Conservation (phyloP, 1,140 invertebrate genomes). For the Drosophila nasuta region DNA sequence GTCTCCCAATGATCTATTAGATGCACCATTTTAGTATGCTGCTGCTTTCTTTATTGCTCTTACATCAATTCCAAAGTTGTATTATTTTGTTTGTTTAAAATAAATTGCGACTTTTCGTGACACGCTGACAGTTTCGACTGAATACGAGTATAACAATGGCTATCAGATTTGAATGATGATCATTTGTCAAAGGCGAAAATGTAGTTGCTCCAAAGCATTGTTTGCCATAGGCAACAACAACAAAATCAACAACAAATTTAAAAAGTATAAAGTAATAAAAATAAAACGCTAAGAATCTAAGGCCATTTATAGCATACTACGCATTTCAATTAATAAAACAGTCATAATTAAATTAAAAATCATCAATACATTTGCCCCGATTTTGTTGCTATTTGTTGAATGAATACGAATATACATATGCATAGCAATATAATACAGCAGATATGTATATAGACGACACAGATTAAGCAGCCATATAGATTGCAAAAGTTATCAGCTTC, state of each 20-base stretch:
- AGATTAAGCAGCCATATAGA: conserved; percentile 64
- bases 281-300: conserved; percentile 9
- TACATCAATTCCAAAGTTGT: background rate
- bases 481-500: conserved; percentile 70
- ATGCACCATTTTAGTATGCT: conserved; percentile 42
- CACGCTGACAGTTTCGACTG: conserved; percentile 50
- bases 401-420: background rate
- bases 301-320: conserved; percentile 56
- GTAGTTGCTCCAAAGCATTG: conserved; percentile 36
- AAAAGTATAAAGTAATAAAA: background rate
- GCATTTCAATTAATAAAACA: conserved; percentile 78
- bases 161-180: conserved; percentile 36
- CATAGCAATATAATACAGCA: conserved; percentile 4
- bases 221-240: conserved; percentile 9
- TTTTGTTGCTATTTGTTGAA: background rate
- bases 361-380: conserved; percentile 15
- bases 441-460: conserved; percentile 26
- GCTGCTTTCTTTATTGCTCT: background rate
- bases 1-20: conserved; percentile 71
- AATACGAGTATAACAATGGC: conserved; percentile 42
- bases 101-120: conserved; percentile 43
- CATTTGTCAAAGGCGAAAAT: conserved; percentile 14
- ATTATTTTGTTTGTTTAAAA: background rate
- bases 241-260: conserved; percentile 25
- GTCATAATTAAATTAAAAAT: conserved; percentile 78